phyloP scores from a whole-genome alignment of 1,140 invertebrate species.

The Drosophila parvula region DNA sequence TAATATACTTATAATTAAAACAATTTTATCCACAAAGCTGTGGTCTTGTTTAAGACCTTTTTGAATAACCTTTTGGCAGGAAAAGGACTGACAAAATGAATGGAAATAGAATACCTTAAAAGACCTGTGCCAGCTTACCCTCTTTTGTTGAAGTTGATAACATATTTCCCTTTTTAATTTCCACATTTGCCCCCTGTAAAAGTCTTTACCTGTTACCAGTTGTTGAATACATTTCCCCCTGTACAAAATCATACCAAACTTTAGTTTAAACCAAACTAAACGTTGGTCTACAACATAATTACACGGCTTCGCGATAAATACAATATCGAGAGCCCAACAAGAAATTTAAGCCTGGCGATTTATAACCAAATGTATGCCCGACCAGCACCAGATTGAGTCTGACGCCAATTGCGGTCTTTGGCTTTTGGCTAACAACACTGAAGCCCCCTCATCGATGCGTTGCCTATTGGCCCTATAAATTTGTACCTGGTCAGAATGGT shows the following conservation, averaged over 20 bases:
- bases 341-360: slow-evolving; percentile 14
- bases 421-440: slow-evolving; percentile 15
- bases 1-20: background rate
- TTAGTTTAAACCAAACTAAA: background rate
- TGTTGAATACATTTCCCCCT: too few species aligned
- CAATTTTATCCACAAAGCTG: background rate
- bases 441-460: slow-evolving; percentile 14
- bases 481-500: slow-evolving; percentile 53
- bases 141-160: too few species aligned
- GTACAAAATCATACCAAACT: background rate
- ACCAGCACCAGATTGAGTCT: slow-evolving; percentile 25
- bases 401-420: slow-evolving; percentile 36
- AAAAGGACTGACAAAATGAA: too few species aligned
- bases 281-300: background rate
- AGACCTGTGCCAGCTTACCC: too few species aligned
- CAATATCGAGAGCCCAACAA: background rate
- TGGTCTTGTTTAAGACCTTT: background rate
- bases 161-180: too few species aligned
- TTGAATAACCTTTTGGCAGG: background rate
- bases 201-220: too few species aligned
- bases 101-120: too few species aligned
- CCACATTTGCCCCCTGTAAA: too few species aligned
- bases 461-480: slow-evolving; percentile 61
- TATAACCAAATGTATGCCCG: slow-evolving; percentile 8
- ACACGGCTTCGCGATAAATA: background rate